Evolutionary conservation across 1,140 invertebrate genomes (phyloP).

Genomic region (Oppia nitens): DNA sequence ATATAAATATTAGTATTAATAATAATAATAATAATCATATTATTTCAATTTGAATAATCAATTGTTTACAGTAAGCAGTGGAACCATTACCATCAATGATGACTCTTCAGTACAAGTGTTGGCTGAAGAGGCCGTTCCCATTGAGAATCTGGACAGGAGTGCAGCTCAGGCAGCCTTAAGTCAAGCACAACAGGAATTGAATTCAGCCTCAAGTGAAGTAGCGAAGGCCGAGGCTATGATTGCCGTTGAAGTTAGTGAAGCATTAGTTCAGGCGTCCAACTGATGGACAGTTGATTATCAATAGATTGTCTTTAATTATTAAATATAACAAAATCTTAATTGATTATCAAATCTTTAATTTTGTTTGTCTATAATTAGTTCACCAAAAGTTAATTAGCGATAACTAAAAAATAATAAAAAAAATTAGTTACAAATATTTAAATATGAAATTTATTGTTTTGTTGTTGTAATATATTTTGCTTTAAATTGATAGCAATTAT

Average conservation of each 20-base stretch:
- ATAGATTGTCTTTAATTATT: no score
- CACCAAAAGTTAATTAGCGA: no score
- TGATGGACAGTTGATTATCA: no score
- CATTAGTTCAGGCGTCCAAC: conserved; percentile 64
- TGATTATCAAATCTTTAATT: no score
- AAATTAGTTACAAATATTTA: no score
- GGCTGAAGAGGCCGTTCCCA: conserved; percentile 83
- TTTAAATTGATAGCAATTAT: no score
- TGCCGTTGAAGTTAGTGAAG: conserved; percentile 84
- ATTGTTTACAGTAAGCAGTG: conserved; percentile 73
- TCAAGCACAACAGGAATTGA: conserved; percentile 64
- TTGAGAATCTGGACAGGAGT: conserved; percentile 62
- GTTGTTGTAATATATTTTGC: no score
- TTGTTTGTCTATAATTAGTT: no score
- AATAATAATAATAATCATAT: not conserved
- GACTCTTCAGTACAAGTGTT: conserved; percentile 94
- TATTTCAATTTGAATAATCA: not conserved
- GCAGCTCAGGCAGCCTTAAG: conserved; percentile 50
- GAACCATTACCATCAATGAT: conserved; percentile 91
- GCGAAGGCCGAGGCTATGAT: conserved; percentile 83
- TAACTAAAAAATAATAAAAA: no score
- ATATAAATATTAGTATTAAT: not conserved
- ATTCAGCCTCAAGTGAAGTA: conserved; percentile 58
- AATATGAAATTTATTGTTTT: no score
- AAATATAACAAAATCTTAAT: no score